Conservation (phyloP, 2,797 vertebrate species). For the Diglossa cyanea region DNA sequence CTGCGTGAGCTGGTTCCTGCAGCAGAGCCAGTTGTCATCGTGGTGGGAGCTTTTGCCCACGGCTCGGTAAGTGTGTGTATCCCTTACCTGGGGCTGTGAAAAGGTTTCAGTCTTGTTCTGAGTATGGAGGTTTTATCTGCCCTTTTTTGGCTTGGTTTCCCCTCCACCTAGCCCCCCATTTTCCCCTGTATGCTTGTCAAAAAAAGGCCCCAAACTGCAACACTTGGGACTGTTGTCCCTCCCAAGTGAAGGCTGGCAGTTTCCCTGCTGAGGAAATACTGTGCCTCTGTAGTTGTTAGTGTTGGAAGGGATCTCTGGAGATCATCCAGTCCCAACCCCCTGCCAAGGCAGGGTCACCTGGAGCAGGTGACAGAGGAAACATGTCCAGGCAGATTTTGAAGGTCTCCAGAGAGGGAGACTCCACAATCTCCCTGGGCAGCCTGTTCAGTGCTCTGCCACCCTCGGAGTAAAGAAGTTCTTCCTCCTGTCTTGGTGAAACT, state of each 20-base stretch:
- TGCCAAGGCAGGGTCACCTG: neutral
- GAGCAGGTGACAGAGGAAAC: neutral
- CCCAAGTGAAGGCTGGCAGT: neutral
- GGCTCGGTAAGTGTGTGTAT: conserved; percentile 82
- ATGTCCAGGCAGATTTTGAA: neutral
- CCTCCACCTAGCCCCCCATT: rapidly evolving
- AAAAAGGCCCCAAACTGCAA: neutral
- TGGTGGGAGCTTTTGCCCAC: conserved; percentile 95
- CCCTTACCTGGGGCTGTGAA: neutral
- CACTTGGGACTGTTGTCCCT: neutral
- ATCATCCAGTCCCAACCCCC: neutral
- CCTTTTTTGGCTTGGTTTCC: neutral
- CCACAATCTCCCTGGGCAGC: neutral
- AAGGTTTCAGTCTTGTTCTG: neutral
- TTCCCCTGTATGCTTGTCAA: neutral
- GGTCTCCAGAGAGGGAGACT: neutral
- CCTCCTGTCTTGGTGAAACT: neutral
- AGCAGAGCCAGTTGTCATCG: conserved; percentile 84
- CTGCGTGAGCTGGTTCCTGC: conserved; percentile 83
- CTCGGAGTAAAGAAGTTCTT: neutral
- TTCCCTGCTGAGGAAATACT: neutral
- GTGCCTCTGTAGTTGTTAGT: neutral
- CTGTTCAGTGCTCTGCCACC: neutral
- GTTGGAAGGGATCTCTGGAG: neutral
- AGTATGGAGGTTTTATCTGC: neutral